phyloP scores from a whole-genome alignment of 1,140 invertebrate genomes.

The Sinonovacula constricta region DNA sequence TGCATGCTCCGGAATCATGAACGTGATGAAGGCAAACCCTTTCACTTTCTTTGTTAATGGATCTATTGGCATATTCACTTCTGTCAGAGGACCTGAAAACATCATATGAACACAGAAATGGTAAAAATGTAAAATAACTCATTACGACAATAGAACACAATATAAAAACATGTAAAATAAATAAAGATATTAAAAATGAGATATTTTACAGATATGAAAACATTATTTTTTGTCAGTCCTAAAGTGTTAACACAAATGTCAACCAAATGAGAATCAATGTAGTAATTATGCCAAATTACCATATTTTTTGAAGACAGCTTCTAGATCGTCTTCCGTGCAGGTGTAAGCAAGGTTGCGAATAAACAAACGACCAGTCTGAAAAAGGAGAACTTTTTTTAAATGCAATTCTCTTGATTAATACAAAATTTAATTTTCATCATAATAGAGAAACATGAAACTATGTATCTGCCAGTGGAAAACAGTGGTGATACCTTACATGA shows the following conservation, averaged over 20 bases:
- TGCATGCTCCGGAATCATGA: constrained; percentile 97
- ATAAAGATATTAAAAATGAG: no score
- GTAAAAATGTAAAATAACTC: no score
- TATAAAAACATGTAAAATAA: no score
- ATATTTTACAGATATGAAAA: no score
- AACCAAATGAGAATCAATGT: neutral
- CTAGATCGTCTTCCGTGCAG: constrained; percentile 92
- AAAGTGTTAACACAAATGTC: neutral
- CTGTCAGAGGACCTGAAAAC: constrained; percentile 89
- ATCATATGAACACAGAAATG: no score
- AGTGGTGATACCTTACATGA: no score
- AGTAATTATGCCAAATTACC: constrained; percentile 83
- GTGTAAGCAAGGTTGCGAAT: constrained; percentile 95
- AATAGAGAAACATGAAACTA: no score
- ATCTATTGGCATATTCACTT: constrained; percentile 95
- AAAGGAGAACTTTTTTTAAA: constrained; percentile 49
- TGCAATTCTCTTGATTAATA: no score
- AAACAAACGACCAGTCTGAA: constrained; percentile 91
- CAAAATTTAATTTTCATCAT: no score
- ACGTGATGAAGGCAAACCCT: constrained; percentile 96
- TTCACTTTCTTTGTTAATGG: constrained; percentile 89
- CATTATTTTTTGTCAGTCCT: no score
- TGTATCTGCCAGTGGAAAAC: no score
- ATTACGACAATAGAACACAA: no score
- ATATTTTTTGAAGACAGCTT: constrained; percentile 91